Evolutionary conservation across 1,140 invertebrate species (phyloP).

Genomic region (Drosophila sp.): DNA sequence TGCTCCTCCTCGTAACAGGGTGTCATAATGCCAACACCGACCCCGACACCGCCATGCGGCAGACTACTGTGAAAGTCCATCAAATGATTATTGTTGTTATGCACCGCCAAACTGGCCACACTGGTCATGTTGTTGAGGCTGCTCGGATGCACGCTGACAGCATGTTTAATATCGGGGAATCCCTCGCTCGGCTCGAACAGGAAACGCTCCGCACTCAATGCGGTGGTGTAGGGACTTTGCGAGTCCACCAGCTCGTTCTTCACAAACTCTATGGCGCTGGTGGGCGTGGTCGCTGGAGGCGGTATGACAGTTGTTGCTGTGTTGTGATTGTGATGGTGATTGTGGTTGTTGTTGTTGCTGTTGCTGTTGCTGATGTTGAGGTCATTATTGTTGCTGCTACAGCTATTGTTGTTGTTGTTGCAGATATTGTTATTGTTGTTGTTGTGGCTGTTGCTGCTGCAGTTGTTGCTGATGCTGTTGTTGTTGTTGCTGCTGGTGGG

Average conservation of each 20-base stretch:
- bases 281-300: slow-evolving; percentile 56
- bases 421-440: slow-evolving; percentile 14
- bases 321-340: slow-evolving; percentile 23
- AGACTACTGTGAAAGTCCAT: slow-evolving; percentile 68
- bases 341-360: slow-evolving; percentile 35
- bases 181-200: slow-evolving; percentile 76
- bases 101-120: slow-evolving; percentile 42
- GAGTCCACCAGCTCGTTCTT: slow-evolving; percentile 82
- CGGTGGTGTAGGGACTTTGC: slow-evolving; percentile 81
- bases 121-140: slow-evolving; percentile 53
- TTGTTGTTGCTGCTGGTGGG: slow-evolving; percentile 36
- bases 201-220: slow-evolving; percentile 78
- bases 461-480: slow-evolving; percentile 29
- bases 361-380: slow-evolving; percentile 26
- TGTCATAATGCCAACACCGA: slow-evolving; percentile 57
- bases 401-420: slow-evolving; percentile 28
- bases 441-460: slow-evolving; percentile 8
- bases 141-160: slow-evolving; percentile 70
- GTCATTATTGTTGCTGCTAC: slow-evolving; percentile 20
- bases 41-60: slow-evolving; percentile 40
- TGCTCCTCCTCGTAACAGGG: slow-evolving; percentile 69
- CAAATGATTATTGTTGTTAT: slow-evolving; percentile 61
- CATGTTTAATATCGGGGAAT: slow-evolving; percentile 82
- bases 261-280: slow-evolving; percentile 78
- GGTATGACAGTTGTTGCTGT: slow-evolving; percentile 29